Conservation (phyloP, 2,797 vertebrate genomes). For the Onychomys arenicola region DNA sequence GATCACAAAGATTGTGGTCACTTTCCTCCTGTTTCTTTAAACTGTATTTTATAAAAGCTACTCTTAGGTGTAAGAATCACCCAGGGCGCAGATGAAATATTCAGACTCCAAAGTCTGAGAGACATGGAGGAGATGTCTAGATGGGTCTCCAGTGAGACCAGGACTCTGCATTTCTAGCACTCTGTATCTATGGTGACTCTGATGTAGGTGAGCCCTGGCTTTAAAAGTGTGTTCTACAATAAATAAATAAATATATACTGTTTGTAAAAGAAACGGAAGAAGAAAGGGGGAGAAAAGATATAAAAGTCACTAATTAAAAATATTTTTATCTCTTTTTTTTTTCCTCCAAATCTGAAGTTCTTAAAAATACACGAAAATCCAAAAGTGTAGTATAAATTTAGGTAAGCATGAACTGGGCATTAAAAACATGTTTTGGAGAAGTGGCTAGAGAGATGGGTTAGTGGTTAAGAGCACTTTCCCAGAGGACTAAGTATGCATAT, state of each 20-base stretch:
- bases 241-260: neutral
- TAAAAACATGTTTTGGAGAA: neutral
- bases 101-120: neutral
- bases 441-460: neutral
- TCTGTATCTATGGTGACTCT: neutral
- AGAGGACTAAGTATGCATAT: neutral
- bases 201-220: neutral
- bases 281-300: neutral
- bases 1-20: neutral
- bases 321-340: neutral
- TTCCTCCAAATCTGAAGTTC: neutral
- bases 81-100: neutral
- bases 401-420: neutral
- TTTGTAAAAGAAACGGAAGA: neutral
- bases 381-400: neutral
- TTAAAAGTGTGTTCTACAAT: neutral
- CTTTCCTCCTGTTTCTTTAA: neutral
- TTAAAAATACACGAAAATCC: conserved; percentile 43
- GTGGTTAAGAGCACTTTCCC: neutral
- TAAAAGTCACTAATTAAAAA: neutral
- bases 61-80: neutral
- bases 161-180: neutral
- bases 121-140: neutral
- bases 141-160: neutral
- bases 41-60: neutral